phyloP scores from a whole-genome alignment of 2,113 vertebrate genomes.

The Pipra filicauda region DNA sequence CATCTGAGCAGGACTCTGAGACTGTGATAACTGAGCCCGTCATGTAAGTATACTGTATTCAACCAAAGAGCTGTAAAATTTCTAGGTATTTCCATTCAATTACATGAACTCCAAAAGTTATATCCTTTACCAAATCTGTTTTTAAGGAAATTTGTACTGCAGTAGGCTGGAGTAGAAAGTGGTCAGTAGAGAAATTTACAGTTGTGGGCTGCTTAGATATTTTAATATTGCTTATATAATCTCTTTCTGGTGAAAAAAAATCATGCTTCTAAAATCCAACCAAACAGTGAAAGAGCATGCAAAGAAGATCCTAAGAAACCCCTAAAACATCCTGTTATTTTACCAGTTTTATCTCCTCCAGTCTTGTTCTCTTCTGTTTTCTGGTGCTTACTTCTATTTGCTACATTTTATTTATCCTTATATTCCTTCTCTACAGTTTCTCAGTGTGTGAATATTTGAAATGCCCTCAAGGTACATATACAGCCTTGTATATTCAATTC shows the following conservation, averaged over 20 bases:
- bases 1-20: background rate
- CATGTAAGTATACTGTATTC: background rate
- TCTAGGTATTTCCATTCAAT: background rate
- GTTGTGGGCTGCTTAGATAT: background rate
- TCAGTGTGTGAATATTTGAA: slow-evolving; percentile 50
- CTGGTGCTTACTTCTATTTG: slow-evolving; percentile 10
- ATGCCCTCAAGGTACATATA: slow-evolving; percentile 54
- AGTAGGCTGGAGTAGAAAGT: background rate
- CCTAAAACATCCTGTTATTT: background rate
- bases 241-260: background rate
- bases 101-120: background rate
- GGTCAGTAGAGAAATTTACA: background rate
- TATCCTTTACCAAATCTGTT: background rate
- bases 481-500: slow-evolving; percentile 53
- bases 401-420: slow-evolving; percentile 30
- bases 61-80: background rate
- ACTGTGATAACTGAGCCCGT: background rate
- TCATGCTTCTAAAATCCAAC: background rate
- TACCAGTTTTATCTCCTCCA: background rate
- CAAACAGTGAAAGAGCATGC: background rate
- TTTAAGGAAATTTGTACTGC: background rate
- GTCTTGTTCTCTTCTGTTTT: background rate
- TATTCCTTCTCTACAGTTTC: slow-evolving; percentile 30
- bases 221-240: background rate
- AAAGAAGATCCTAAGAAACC: background rate